Conservation (phyloP, 2,113 vertebrate species). For the Reinhardtius hippoglossoides region DNA sequence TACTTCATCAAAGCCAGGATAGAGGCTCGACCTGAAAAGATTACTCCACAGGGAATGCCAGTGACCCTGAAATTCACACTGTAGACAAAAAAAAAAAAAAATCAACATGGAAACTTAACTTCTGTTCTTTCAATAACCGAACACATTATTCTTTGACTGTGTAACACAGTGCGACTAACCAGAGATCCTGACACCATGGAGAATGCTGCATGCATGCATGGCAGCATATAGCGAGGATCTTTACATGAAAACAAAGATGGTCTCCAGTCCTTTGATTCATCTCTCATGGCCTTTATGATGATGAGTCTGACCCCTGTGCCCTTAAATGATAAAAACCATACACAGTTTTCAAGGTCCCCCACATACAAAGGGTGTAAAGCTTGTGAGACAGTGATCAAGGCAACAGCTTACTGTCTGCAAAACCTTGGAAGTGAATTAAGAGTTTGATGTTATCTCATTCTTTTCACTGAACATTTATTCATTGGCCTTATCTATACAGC, state of each 20-base stretch:
- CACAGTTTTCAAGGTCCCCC: conserved; percentile 55
- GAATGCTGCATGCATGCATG: conserved; percentile 17
- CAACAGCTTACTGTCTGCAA: conserved; percentile 42
- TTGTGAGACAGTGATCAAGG: conserved; percentile 52
- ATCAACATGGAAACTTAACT: conserved; percentile 43
- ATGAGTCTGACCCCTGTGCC: conserved; percentile 48
- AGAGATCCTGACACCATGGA: conserved; percentile 7
- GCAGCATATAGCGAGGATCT: conserved; percentile 28
- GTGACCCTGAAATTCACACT: conserved; percentile 49
- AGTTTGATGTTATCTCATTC: conserved; percentile 49
- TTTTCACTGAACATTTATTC: conserved; percentile 60
- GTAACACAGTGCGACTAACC: conserved; percentile 5
- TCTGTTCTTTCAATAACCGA: conserved; percentile 27
- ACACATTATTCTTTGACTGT: conserved; percentile 24
- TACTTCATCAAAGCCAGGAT: conserved; percentile 72
- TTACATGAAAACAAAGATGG: conserved; percentile 48
- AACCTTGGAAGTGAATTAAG: conserved; percentile 59
- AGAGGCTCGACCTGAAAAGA: conserved; percentile 61
- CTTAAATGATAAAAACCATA: conserved; percentile 45
- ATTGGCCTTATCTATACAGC: conserved; percentile 33
- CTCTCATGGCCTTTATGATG: conserved; percentile 32
- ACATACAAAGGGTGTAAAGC: conserved; percentile 40
- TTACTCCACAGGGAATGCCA: conserved; percentile 32
- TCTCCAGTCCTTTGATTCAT: conserved; percentile 40
- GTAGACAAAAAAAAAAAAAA: conserved; percentile 7